Evolutionary conservation across 2,797 vertebrate species (phyloP), one percentile per base, ranked within the genome.

Genomic region (Oryzias dopingdopingensis): DNA sequence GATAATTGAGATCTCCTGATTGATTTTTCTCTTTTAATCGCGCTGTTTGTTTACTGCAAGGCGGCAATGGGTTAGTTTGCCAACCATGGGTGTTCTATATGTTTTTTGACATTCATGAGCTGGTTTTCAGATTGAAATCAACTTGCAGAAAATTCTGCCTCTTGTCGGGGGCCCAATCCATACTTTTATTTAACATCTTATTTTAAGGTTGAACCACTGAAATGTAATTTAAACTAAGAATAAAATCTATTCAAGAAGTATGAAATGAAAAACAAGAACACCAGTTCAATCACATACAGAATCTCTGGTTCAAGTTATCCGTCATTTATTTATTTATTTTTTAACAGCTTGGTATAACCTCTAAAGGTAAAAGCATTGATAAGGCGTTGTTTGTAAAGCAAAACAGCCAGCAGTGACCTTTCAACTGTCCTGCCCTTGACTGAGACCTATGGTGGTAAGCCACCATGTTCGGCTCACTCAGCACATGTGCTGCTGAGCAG

Each of bases 341-440:
- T 23, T 70, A 63, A 70, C 54, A 49, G 68, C 52, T 63, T 42
- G 49, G 44, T 75, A 64, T 62, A 64, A 74, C 73, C 77, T 74
- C 79, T 57, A 55, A 73, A 80, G 67, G 77, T 68, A 60, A 82
- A 76, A 52, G 60, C 62, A 59, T 73, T 73, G 24, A 72, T 54
- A 76, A 77, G 76, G 67, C 62, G 42, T 68, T 75, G 79, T 82
- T 87, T 89, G 81, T 87, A 74, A 67, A 81, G 83, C 71, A 70
- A 77, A 76, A 76, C 76, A 56, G 77, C 80, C 69, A 52, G 52
- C 50, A 48, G 62, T 86, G 88, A 92, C 90, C 91, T 91, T 89
- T 92, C 81, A 85, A 87, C 90, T 85, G 85, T 84, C 83, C 86
- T 86, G 87, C 82, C 90, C 90, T 91, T 91, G 90, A 86, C 85